These are phyloP conservation scores for Drosophila repletoides DNA, from an alignment of 1,140 invertebrate species.

Conservation along the genomic window DNA sequence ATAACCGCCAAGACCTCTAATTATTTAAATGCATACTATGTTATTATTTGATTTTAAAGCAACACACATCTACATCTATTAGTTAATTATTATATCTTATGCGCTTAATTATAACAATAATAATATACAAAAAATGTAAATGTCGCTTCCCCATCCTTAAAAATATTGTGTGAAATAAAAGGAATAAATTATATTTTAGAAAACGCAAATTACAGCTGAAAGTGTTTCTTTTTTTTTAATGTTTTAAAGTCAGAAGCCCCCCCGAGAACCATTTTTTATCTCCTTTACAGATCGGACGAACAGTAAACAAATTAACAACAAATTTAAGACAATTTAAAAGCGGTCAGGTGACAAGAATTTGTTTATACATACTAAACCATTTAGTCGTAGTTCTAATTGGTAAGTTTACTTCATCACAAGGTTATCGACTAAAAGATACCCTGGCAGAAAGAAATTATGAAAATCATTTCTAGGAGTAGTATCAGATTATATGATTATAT, in stretches of 20 bases:
- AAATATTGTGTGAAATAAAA: conserved; percentile 48
- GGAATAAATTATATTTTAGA: conserved; percentile 45
- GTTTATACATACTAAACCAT: not conserved
- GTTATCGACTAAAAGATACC: too few relatives aligned
- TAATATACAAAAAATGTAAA: conserved; percentile 20
- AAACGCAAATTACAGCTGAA: not conserved
- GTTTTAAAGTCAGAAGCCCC: not conserved
- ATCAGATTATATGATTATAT: too few relatives aligned
- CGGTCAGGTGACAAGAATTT: conserved; percentile 17
- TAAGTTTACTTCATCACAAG: not conserved
- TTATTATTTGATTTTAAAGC: conserved; percentile 41
- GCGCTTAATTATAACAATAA: conserved; percentile 40
- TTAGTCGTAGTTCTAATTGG: not conserved
- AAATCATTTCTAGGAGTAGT: too few relatives aligned
- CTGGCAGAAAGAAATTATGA: too few relatives aligned
- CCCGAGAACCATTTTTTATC: conserved; percentile 22
- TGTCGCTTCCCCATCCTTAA: conserved; percentile 24
- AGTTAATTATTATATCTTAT: conserved; percentile 42
- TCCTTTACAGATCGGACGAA: conserved; percentile 27
- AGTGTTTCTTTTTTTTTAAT: conserved; percentile 3
- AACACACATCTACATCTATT: conserved; percentile 31
- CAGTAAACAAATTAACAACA: conserved; percentile 19
- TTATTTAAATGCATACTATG: conserved; percentile 57
- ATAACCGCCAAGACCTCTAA: conserved; percentile 74
- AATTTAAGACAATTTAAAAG: conserved; percentile 22